Evolutionary conservation across 2,888 invertebrate genomes (phyloP).

Genomic region (Brachylomia viminalis): DNA sequence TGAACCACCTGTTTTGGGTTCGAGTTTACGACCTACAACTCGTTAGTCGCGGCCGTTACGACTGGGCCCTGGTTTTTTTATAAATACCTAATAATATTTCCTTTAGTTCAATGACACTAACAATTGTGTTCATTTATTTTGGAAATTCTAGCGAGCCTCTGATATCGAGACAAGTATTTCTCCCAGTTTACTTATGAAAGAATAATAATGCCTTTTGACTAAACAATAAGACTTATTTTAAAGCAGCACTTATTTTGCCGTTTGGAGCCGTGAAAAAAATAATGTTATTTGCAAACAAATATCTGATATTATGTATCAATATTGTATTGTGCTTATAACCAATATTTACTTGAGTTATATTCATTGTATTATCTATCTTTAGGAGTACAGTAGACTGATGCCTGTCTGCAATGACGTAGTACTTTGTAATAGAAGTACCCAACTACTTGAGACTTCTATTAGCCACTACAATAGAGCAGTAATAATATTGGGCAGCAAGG

Average conservation of each 20-base stretch:
- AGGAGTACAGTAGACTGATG: not conserved
- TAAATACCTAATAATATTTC: not conserved
- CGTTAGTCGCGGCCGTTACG: no score
- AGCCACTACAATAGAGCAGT: slow-evolving; percentile 32
- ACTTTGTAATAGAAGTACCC: not conserved
- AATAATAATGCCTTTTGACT: not conserved
- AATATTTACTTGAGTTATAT: not conserved
- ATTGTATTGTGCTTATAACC: no score
- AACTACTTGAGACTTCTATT: slow-evolving; percentile 32
- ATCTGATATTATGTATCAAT: no score
- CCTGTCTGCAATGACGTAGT: not conserved
- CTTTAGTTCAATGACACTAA: not conserved
- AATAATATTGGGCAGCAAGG: slow-evolving; percentile 16
- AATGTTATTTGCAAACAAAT: not conserved
- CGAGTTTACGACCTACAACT: no score
- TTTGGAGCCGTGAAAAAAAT: not conserved
- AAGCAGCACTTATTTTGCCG: not conserved
- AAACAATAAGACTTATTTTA: not conserved
- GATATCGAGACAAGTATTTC: not conserved
- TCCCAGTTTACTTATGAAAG: not conserved
- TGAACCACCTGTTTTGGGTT: no score
- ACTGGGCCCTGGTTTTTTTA: no score
- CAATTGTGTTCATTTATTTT: not conserved
- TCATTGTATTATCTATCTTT: not conserved
- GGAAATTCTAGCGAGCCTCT: not conserved